These are phyloP conservation scores for Hoplostethus atlanticus DNA, from an alignment of 2,797 vertebrate species.

Conservation along the genomic window DNA sequence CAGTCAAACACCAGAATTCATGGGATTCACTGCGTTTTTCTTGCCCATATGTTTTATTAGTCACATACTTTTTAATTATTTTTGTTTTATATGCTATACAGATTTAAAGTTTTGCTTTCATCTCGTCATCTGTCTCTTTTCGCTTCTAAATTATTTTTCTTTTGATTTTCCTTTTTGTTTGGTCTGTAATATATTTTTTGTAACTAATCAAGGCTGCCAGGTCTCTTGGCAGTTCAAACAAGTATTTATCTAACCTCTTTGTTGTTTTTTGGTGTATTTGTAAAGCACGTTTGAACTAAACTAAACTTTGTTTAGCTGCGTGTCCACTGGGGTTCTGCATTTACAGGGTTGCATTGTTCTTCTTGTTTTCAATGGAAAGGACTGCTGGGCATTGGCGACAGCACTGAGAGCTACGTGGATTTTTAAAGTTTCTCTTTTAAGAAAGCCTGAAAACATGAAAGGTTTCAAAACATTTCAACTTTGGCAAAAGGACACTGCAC, in stretches of 20 bases:
- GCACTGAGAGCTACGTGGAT: neutral
- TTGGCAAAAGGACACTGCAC: neutral
- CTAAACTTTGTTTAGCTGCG: neutral
- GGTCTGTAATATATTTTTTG: neutral
- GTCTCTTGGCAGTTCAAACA: neutral
- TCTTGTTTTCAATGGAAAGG: neutral
- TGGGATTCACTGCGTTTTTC: neutral
- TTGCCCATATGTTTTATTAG: neutral
- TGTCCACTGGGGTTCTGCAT: neutral
- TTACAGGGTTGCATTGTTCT: neutral
- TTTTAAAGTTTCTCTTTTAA: neutral
- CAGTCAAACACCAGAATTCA: neutral
- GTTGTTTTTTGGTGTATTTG: neutral
- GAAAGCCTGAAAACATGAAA: neutral
- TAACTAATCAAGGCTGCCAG: too few species aligned
- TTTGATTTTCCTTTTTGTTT: conserved; percentile 3
- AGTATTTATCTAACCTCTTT: neutral
- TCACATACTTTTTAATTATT: neutral
- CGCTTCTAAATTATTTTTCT: neutral
- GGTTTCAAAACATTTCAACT: neutral
- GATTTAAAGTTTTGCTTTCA: neutral
- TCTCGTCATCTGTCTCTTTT: neutral
- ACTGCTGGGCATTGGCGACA: neutral
- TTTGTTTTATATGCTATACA: neutral
- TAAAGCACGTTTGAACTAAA: conserved; percentile 1